Evolutionary conservation across 2,113 vertebrate species (phyloP).

Genomic region (Rhabdornis inornatus): DNA sequence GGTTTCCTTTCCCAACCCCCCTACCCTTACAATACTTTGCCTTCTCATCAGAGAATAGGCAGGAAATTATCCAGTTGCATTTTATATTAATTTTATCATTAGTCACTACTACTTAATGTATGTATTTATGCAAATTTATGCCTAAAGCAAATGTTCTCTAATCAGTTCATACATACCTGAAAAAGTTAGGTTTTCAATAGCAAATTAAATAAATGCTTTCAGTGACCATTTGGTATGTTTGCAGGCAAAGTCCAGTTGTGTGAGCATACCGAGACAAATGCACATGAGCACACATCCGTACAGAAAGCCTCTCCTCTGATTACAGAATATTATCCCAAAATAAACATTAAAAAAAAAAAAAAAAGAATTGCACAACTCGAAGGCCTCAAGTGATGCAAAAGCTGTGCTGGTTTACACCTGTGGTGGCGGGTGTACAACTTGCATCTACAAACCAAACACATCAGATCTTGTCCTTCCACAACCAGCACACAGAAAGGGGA

Average conservation of each 20-base stretch:
- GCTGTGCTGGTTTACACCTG: background rate
- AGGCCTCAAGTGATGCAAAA: background rate
- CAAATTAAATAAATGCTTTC: constrained; percentile 8
- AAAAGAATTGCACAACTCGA: background rate
- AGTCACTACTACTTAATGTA: constrained; percentile 12
- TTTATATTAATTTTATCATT: constrained; percentile 31
- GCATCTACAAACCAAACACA: background rate
- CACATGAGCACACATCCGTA: accelerated
- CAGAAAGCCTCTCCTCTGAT: background rate
- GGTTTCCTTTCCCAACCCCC: background rate
- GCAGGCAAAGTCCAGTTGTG: background rate
- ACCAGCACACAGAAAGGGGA: background rate
- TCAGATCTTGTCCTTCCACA: background rate
- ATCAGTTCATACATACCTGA: background rate
- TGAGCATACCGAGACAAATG: background rate
- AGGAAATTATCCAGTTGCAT: constrained; percentile 13
- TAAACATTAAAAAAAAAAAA: background rate
- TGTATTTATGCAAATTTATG: constrained; percentile 54
- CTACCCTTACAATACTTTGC: background rate
- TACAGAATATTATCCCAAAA: background rate
- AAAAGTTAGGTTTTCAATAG: background rate
- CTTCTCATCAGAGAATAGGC: constrained; percentile 1
- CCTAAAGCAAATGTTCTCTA: constrained; percentile 43
- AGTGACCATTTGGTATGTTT: background rate
- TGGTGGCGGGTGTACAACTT: accelerated